These are phyloP conservation scores for Hypena proboscidalis DNA, from an alignment of 2,888 invertebrate genomes.

Conservation along the genomic window DNA sequence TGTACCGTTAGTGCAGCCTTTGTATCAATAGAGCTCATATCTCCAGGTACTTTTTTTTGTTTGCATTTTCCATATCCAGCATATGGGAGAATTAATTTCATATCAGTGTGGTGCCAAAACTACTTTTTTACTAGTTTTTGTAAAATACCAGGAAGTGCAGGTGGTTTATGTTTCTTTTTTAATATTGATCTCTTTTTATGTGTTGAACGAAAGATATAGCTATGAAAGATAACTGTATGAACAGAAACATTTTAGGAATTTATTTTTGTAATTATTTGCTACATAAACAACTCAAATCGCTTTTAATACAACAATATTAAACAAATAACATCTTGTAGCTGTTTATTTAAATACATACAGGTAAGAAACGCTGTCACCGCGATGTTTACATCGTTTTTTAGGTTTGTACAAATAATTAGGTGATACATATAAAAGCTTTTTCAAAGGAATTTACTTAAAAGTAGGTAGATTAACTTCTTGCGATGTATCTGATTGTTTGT, in stretches of 20 bases:
- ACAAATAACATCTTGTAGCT: slow-evolving; percentile 22
- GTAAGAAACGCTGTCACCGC: slow-evolving; percentile 21
- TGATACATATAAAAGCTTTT: slow-evolving; percentile 26
- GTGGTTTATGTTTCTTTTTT: no score
- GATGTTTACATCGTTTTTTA: slow-evolving; percentile 23
- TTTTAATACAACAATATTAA: slow-evolving; percentile 2
- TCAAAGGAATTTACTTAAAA: slow-evolving; percentile 28
- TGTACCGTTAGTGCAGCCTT: slow-evolving; percentile 4
- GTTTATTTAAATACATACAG: slow-evolving; percentile 36
- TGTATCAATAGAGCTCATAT: neutral
- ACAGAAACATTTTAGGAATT: no score
- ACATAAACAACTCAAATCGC: neutral
- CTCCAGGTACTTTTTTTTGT: no score
- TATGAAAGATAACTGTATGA: no score
- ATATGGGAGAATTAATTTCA: no score
- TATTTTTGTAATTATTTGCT: no score
- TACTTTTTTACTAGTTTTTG: no score
- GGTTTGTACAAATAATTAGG: slow-evolving; percentile 33
- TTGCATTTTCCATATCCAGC: no score
- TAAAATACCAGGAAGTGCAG: no score
- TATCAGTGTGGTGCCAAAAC: no score
- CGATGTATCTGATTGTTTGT: slow-evolving; percentile 7
- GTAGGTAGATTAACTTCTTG: slow-evolving; percentile 8
- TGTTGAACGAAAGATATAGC: no score
- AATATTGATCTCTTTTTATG: no score